Conservation (phyloP, 2,888 invertebrate genomes). For the Lepetodrilus schrolli region DNA sequence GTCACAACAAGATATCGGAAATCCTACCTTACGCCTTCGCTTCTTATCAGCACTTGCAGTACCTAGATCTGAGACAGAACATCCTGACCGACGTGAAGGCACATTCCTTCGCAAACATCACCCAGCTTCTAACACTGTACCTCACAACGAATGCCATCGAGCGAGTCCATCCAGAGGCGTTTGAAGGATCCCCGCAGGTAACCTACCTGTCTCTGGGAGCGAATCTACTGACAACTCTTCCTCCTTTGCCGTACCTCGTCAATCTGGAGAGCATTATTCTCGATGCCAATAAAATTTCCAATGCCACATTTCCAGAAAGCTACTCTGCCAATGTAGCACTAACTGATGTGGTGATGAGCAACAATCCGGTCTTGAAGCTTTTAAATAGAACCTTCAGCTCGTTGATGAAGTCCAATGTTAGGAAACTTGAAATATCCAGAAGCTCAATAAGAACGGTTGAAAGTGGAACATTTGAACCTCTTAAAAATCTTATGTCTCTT, state of each 20-base stretch:
- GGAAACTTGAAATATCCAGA: conserved; percentile 52
- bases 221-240: conserved; percentile 47
- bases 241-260: conserved; percentile 43
- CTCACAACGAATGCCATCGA: conserved; percentile 48
- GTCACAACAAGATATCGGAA: conserved; percentile 46
- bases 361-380: conserved; percentile 49
- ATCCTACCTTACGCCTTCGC: conserved; percentile 8
- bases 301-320: conserved; percentile 54
- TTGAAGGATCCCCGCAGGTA: conserved; percentile 40
- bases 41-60: conserved; percentile 29
- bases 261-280: conserved; percentile 49
- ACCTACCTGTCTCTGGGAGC: conserved; percentile 45
- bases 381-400: conserved; percentile 46
- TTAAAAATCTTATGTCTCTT: conserved; percentile 51
- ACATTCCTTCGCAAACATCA: conserved; percentile 43
- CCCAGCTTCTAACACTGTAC: conserved; percentile 39
- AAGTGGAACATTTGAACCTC: conserved; percentile 43
- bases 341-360: conserved; percentile 49
- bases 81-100: conserved; percentile 38
- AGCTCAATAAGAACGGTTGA: conserved; percentile 48
- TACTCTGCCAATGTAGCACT: conserved; percentile 37
- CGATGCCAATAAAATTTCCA: conserved; percentile 50
- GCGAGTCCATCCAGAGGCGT: conserved; percentile 43
- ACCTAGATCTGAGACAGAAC: conserved; percentile 50
- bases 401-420: conserved; percentile 41